Evolutionary conservation across 2,113 vertebrate species (phyloP), one percentile per base, ranked within the genome.

Genomic region (Cebidichthys violaceus): DNA sequence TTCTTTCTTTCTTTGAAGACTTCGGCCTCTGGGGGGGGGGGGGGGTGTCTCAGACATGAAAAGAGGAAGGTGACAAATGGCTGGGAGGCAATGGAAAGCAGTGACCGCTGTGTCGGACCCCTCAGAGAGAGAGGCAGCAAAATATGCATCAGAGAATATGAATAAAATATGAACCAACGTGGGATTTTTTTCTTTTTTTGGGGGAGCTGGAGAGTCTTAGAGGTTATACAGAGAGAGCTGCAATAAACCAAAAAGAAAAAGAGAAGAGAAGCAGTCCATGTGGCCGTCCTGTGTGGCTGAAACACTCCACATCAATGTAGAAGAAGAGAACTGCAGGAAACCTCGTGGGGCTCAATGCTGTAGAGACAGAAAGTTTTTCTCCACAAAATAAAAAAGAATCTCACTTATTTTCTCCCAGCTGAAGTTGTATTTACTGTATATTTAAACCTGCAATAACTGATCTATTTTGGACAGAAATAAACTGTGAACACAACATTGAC

Each of bases 81-180:
- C 69, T 10, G 33, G 52, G 71, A 60, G 39, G 80, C 17, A 39
- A 43, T 41, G 80, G 69, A 20, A 31, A 35, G 72, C 45, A 7
- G 4, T 71, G 82, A 69, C 69, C 65, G 52, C 57, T 41, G 68
- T 24, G 61, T n/a, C 15, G 61, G 43, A 76, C 35, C 71, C 54
- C 39, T 7, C 75, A 59, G 72, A 72, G 66, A 57, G 47, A 17
- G 39, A 18, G 59, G 14, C 33, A 64, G 70, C 33, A 65, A 67
- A 59, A 70, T 50, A 79, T 4, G 37, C 70, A 27, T 70, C 70
- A 39, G 13, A 2, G 62, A 79, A 74, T n/a, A 79, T 84, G 82
- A 84, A 85, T 82, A 67, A 85, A 84, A 85, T 75, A 88, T 84
- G 70, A 84, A 79, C 13, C 35, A 11, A 52, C n/a, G n/a, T 43